Evolutionary conservation across 2,888 invertebrate species (phyloP).

Genomic region (Nebria salina): DNA sequence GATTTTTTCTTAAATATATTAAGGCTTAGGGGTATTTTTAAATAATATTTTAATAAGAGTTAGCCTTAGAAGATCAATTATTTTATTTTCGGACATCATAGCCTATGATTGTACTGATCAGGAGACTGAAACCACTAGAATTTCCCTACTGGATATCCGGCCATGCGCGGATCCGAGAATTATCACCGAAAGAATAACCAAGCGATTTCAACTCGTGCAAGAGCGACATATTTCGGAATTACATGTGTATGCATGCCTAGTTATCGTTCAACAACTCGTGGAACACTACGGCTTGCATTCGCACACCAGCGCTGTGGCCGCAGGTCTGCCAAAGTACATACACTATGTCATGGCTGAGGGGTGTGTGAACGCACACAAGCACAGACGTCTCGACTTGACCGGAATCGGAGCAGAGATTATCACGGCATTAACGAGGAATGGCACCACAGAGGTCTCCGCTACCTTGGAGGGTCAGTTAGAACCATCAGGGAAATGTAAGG

Average conservation of each 20-base stretch:
- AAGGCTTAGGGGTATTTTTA: no score
- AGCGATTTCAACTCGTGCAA: no score
- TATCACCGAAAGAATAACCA: no score
- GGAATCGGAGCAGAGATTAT: conserved; percentile 22
- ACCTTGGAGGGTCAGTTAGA: conserved; percentile 21
- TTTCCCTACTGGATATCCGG: background rate
- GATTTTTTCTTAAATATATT: no score
- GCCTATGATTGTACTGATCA: background rate
- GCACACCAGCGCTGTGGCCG: conserved; percentile 15
- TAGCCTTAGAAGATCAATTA: no score
- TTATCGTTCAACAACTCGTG: conserved; percentile 9
- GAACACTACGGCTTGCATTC: conserved; percentile 35
- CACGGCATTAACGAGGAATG: conserved; percentile 7
- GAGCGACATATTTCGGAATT: background rate
- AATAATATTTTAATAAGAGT: no score
- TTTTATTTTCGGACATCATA: no score
- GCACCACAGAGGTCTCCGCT: conserved; percentile 27
- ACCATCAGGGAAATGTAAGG: conserved; percentile 18
- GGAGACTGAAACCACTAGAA: background rate
- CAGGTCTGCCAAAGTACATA: conserved; percentile 16
- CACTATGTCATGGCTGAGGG: background rate
- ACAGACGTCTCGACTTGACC: conserved; percentile 18
- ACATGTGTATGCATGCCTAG: conserved; percentile 13
- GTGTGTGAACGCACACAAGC: conserved; percentile 22
- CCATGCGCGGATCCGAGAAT: no score